Conservation (phyloP, 2,888 invertebrate genomes). For the Tortrix viridana region DNA sequence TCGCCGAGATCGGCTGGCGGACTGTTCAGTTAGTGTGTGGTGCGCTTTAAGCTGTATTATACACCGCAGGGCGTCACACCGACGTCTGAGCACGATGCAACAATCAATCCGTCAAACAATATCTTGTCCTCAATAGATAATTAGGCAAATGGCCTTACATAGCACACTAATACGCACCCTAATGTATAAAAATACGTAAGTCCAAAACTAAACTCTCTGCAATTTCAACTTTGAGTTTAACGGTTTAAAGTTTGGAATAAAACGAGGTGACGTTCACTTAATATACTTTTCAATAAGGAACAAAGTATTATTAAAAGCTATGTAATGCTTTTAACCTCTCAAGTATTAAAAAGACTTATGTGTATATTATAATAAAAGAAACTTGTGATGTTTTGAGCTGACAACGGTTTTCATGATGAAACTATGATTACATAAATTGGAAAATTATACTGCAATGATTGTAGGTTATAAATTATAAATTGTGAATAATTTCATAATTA, state of each 20-base stretch:
- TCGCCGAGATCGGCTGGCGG: no score
- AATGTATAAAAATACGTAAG: not conserved
- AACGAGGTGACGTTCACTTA: not conserved
- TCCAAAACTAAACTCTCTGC: not conserved
- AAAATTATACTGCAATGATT: constrained; percentile 32
- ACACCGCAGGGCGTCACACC: not conserved
- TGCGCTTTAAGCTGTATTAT: no score
- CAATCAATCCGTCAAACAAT: constrained; percentile 20
- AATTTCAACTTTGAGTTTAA: not conserved
- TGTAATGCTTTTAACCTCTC: not conserved
- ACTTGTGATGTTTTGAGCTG: not conserved
- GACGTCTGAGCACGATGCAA: constrained; percentile 16
- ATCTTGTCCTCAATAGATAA: constrained; percentile 26
- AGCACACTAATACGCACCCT: not conserved
- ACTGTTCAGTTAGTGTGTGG: no score
- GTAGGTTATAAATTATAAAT: constrained; percentile 25
- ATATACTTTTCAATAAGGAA: not conserved
- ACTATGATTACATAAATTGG: constrained; percentile 30
- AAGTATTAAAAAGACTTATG: not conserved
- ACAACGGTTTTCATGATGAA: not conserved
- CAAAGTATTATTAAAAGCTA: not conserved
- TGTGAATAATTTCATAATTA: constrained; percentile 31
- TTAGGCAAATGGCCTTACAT: constrained; percentile 22
- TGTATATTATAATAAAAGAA: not conserved
- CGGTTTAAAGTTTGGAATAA: not conserved